Base-by-base conservation (phyloP, 2,797 vertebrate genomes). In the Chelmon rostratus region DNA sequence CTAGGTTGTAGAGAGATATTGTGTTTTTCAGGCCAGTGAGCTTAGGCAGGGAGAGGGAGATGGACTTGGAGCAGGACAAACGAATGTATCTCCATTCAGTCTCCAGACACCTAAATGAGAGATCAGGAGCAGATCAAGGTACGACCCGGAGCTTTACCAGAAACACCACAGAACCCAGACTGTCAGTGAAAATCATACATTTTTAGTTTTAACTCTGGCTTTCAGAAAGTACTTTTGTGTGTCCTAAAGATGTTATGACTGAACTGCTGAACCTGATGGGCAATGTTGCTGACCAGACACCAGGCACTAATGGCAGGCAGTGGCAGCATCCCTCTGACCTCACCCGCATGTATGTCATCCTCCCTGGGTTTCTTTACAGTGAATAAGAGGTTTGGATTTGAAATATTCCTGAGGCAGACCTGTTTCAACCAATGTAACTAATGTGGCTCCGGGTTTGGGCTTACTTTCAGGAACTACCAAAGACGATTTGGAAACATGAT, bases 271-370 rank as follows among this genome's bases (percentile, higher is more conserved):
- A 71, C 8, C 81, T 97, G 71, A 95, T 97, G 93, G 84, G 76
- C 18, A 52, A 79, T 0, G 95, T 96, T 21, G 92, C 90, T 0
- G 74, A 78, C 49, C 77, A 83, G 81, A 72, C 67, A 3, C 21
- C 2, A n/a, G 69, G 69, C 4, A 21, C 11, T 10, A 47, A 59
- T 8, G 85, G 89, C 10, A 73, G 15, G 16, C 73, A 47, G 5
- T 95, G 95, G 94, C 93, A 95, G 67, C 95, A 97, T 84, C 96
- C 96, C 0, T 94, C 96, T 0, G 95, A 97, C 76, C 88, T 96
- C 18, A 96, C 95, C 0, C 46, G 65, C 64, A 94, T 95, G 97
- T 97, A 93, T 33, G 1, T 58, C 6, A 4, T 21, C 42, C 21
- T 49, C 6, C 8, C 0, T 28, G 5, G 11, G 23, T 28, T 47